These are phyloP conservation scores for Zonitis immaculata DNA, from an alignment of 2,888 invertebrate genomes.

Conservation along the genomic window DNA sequence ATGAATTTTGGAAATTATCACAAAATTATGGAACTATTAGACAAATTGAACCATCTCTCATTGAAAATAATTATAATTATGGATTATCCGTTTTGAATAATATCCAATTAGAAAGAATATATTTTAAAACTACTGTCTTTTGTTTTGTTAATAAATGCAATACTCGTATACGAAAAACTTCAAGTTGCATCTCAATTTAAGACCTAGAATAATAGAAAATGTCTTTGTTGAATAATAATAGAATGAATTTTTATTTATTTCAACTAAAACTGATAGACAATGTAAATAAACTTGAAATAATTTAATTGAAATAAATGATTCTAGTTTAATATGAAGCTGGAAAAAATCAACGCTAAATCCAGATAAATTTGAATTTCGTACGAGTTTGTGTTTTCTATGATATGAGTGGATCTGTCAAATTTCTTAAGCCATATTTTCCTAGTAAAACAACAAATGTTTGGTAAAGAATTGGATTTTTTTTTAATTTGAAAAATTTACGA, in stretches of 20 bases:
- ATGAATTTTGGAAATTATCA: not conserved
- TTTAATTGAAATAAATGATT: not conserved
- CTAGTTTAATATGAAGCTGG: not conserved
- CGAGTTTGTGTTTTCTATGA: not conserved
- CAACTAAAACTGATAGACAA: conserved; percentile 16
- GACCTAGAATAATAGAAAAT: not conserved
- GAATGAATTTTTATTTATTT: no score
- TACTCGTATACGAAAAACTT: not conserved
- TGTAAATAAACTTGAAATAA: conserved; percentile 10
- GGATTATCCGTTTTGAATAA: not conserved
- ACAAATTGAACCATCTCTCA: conserved; percentile 9
- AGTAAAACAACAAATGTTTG: not conserved
- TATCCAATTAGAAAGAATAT: not conserved
- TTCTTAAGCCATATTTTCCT: not conserved
- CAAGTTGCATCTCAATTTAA: not conserved
- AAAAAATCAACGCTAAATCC: not conserved
- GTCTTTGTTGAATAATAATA: not conserved
- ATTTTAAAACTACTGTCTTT: not conserved
- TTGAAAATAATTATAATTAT: conserved; percentile 6
- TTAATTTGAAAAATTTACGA: no score
- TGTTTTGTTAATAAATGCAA: not conserved
- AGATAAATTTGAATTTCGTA: not conserved
- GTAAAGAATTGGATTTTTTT: not conserved
- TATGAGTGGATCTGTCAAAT: not conserved
- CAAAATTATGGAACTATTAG: no score